A percentile compares a stretch with the other conserved stretches of the same genome.
Conservation (phyloP, 2,113 vertebrate genomes). For the Ophiodon elongatus region DNA sequence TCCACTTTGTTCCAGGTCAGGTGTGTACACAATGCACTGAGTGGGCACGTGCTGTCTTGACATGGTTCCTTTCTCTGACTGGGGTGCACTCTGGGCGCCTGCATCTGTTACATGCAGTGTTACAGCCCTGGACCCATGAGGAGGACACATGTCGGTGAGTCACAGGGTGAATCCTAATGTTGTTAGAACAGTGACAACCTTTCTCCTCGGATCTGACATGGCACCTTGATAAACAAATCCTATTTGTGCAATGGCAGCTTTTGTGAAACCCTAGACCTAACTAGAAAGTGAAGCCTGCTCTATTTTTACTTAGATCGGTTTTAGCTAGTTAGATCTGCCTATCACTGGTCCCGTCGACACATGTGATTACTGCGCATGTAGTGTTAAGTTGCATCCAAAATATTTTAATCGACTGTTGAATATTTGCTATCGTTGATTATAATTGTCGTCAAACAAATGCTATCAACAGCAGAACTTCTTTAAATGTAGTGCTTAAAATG, state of each 20-base stretch:
- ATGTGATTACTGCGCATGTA: not conserved
- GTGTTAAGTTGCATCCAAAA: slow-evolving; percentile 1
- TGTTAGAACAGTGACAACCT: slow-evolving; percentile 17
- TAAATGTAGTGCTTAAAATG: not conserved
- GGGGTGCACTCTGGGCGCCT: slow-evolving; percentile 34
- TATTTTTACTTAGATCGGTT: slow-evolving; percentile 14
- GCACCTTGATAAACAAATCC: slow-evolving; percentile 42
- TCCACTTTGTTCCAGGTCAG: slow-evolving; percentile 83
- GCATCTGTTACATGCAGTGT: slow-evolving; percentile 57
- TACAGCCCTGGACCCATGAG: slow-evolving; percentile 53
- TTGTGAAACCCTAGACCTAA: slow-evolving; percentile 15
- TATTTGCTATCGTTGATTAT: slow-evolving; percentile 5
- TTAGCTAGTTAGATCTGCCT: not conserved
- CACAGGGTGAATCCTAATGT: slow-evolving; percentile 23
- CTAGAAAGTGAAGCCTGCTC: not conserved
- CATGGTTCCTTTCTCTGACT: slow-evolving; percentile 57
- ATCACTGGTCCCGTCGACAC: not conserved
- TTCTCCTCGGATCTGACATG: slow-evolving; percentile 29
- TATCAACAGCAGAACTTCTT: not conserved
- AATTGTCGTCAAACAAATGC: not conserved
- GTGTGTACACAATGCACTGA: slow-evolving; percentile 67
- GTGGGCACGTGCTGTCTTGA: slow-evolving; percentile 68
- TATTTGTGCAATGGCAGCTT: slow-evolving; percentile 3
- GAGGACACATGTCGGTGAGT: slow-evolving; percentile 51
- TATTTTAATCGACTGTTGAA: slow-evolving; percentile 1